These are phyloP conservation scores for Bombus fervidus DNA, from an alignment of 1,140 invertebrate species.

Conservation along the genomic window DNA sequence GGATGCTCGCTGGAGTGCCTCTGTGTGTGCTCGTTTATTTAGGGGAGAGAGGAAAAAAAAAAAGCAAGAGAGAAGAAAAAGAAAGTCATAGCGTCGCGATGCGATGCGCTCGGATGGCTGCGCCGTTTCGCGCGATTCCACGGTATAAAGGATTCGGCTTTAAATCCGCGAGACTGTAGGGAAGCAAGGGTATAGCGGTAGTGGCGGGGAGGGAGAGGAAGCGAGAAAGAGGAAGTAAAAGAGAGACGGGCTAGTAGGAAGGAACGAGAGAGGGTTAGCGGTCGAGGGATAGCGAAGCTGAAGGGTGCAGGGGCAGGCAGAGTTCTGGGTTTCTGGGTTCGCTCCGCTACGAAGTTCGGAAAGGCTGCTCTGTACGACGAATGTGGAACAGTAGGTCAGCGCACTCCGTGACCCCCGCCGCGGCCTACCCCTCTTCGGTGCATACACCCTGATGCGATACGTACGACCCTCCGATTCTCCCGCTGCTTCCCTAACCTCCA, in stretches of 20 bases:
- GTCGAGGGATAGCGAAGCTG: background rate
- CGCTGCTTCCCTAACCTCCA: constrained; percentile 1
- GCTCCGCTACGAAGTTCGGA: constrained; percentile 74
- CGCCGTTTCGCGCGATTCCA: constrained; percentile 50
- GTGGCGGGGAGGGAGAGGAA: background rate
- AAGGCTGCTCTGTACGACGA: constrained; percentile 77
- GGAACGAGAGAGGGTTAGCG: background rate
- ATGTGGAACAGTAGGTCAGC: constrained; percentile 82
- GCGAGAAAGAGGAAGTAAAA: background rate
- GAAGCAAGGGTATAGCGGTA: background rate
- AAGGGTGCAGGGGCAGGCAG: constrained; percentile 51
- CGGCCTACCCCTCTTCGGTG: constrained; percentile 74
- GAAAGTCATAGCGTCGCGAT: constrained; percentile 14
- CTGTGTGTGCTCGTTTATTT: background rate
- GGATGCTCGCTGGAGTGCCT: background rate
- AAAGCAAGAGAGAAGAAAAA: background rate
- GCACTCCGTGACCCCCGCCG: constrained; percentile 80
- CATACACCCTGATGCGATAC: constrained; percentile 68
- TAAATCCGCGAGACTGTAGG: constrained; percentile 52
- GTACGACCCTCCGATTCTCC: constrained; percentile 58
- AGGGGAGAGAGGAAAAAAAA: background rate
- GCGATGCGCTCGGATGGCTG: constrained; percentile 35
- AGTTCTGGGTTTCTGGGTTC: constrained; percentile 75
- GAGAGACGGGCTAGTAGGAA: background rate
- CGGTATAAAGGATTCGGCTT: constrained; percentile 61